Percentiles rank a stretch among this genome's conserved stretches.
Evolutionary conservation across 1,140 invertebrate species (phyloP).

Genomic region (Hirudo medicinalis): DNA sequence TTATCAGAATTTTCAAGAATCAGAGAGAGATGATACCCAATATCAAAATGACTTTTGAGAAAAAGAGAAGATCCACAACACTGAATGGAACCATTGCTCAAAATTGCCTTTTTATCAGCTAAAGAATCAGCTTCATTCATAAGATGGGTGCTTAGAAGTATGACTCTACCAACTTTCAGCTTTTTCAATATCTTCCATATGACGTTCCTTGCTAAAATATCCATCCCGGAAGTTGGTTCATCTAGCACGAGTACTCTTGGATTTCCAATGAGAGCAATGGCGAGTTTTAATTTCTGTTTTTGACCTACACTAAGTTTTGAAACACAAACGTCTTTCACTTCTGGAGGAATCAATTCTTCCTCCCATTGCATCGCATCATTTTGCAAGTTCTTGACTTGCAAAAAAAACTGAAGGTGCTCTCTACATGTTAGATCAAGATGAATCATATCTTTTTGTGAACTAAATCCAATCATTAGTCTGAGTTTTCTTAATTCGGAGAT

Average conservation of each 20-base stretch:
- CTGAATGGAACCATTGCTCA: constrained; percentile 46
- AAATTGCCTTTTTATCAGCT: constrained; percentile 49
- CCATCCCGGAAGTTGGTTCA: constrained; percentile 83
- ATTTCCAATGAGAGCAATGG: constrained; percentile 62
- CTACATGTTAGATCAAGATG: no score
- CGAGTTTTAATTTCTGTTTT: constrained; percentile 82
- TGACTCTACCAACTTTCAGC: constrained; percentile 42
- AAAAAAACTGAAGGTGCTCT: no score
- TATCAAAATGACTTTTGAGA: constrained; percentile 46
- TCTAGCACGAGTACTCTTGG: constrained; percentile 38
- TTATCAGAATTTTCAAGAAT: constrained; percentile 19
- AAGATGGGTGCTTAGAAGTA: constrained; percentile 45
- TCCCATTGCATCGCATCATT: no score
- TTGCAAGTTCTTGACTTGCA: no score
- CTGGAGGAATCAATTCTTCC: no score
- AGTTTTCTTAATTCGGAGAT: no score
- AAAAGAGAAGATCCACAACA: constrained; percentile 49
- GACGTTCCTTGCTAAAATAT: constrained; percentile 72
- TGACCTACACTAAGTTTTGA: constrained; percentile 57
- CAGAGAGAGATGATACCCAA: constrained; percentile 44
- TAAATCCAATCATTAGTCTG: no score
- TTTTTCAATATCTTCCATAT: constrained; percentile 62
- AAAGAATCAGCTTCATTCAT: constrained; percentile 46
- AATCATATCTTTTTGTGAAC: no score
- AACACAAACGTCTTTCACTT: no score